Evolutionary conservation across 2,888 invertebrate species (phyloP).

Genomic region (Watsonalla binaria): DNA sequence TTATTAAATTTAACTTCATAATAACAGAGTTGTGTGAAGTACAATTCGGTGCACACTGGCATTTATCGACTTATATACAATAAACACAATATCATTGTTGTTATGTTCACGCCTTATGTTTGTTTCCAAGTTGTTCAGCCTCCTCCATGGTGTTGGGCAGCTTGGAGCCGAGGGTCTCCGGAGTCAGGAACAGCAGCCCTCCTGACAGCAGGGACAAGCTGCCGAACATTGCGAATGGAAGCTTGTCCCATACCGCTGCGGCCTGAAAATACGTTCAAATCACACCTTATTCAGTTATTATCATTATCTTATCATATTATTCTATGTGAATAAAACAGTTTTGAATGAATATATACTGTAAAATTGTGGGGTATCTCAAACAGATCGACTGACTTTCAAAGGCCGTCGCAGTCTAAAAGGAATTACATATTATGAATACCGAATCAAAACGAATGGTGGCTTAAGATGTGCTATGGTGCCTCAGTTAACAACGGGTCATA

Average conservation of each 20-base stretch:
- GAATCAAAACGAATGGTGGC: too few species aligned
- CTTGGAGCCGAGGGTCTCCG: conserved; percentile 20
- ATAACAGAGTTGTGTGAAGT: too few species aligned
- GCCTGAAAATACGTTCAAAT: background rate
- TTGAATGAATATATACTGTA: too few species aligned
- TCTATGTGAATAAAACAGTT: too few species aligned
- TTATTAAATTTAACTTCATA: too few species aligned
- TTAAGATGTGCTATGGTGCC: too few species aligned
- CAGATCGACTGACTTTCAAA: conserved; percentile 43
- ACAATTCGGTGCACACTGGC: too few species aligned
- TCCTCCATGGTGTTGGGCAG: conserved; percentile 36
- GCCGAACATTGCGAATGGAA: conserved; percentile 71
- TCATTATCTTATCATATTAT: too few species aligned
- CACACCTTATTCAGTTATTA: background rate
- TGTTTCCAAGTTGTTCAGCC: background rate
- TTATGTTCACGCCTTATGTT: background rate
- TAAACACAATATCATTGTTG: background rate
- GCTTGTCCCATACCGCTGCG: conserved; percentile 12
- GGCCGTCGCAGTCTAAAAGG: too few species aligned
- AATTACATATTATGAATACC: too few species aligned
- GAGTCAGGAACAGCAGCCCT: conserved; percentile 12
- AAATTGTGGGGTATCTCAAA: conserved; percentile 1
- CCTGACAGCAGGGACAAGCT: conserved; percentile 10
- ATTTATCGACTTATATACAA: too few species aligned
- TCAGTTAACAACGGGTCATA: too few species aligned